Base-by-base conservation (phyloP, 2,113 vertebrate species). In the Callocephalon fimbriatum region DNA sequence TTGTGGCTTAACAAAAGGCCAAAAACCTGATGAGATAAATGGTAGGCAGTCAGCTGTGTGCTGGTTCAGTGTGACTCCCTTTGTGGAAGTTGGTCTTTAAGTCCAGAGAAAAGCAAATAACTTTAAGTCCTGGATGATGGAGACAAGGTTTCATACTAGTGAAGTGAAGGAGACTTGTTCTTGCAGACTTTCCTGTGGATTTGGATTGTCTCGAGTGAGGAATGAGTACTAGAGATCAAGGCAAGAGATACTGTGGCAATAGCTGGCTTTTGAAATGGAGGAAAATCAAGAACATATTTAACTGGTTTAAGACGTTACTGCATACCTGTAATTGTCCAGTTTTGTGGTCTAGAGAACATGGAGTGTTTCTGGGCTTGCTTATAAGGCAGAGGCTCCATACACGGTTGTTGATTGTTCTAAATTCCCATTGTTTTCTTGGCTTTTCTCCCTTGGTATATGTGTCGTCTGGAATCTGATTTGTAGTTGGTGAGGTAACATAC, bases 401-500 rank as follows among this genome's bases (percentile, higher is more conserved):
- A 98, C 98, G 98, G 99, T 98, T 98, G 98, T 99, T 99, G 99
- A 99, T 98, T 99, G 98, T 99, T 99, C 99, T 99, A 99, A 99
- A 99, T 99, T 98, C 99, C 99, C 98, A 99, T 99, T 99, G 99
- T 99, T 99, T 99, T 99, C 99, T 99, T 99, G 99, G 99, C 99
- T 99, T 99, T 99, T 99, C 99, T 99, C 99, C 99, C 98, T 99
- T 99, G 99, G 99, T 99, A 99, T 99, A 98, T 99, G 99, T 99
- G 99, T 99, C 99, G 99, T 99, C 99, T 99, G 99, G 99, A 99
- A 99, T 99, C 99, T 99, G 99, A 99, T 99, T 99, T 99, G 99
- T 99, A 99, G 99, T 99, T 99, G 99, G 99, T 99, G 99, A 99
- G 99, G 99, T 99, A 99, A 99, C 99, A 99, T 99, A 99, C 99